phyloP scores from a whole-genome alignment of 1,140 invertebrate species.

The Drosophila burlai region DNA sequence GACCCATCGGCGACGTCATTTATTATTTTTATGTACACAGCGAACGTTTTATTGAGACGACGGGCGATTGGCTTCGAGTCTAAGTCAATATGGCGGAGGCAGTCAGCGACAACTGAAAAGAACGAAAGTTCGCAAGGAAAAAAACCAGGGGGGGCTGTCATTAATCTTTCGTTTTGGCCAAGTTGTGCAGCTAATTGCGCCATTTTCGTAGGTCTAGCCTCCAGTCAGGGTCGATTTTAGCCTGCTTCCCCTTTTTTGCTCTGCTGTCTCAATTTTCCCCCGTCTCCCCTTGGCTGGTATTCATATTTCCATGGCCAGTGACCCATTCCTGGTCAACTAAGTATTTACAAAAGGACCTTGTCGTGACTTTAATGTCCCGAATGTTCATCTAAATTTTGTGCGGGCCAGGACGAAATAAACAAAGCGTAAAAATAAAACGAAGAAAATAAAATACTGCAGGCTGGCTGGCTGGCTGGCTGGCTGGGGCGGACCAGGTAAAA shows the following conservation, averaged over 20 bases:
- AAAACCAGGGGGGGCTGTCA: constrained; percentile 46
- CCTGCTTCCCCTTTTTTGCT: constrained; percentile 9
- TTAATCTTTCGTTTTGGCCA: constrained; percentile 70
- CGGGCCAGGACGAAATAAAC: constrained; percentile 24
- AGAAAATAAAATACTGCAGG: constrained; percentile 27
- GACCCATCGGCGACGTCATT: constrained; percentile 61
- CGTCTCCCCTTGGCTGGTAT: neutral
- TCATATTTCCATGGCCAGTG: constrained; percentile 42
- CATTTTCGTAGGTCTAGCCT: constrained; percentile 63
- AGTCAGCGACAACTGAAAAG: constrained; percentile 51
- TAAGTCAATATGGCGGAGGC: constrained; percentile 63
- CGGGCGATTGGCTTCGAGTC: constrained; percentile 41
- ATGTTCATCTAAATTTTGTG: constrained; percentile 56
- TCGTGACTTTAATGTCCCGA: constrained; percentile 65
- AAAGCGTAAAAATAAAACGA: constrained; percentile 16
- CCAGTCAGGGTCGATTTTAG: constrained; percentile 51
- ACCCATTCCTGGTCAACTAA: constrained; percentile 25
- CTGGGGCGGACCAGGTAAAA: constrained; percentile 56
- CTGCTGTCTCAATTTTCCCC: constrained; percentile 26
- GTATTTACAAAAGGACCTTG: constrained; percentile 52
- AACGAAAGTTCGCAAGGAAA: constrained; percentile 30
- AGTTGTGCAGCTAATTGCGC: constrained; percentile 79
- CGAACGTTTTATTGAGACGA: constrained; percentile 76
- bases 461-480: neutral
- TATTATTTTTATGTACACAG: constrained; percentile 77